phyloP scores from a whole-genome alignment of 2,797 vertebrate species.

The Channallabes apus region DNA sequence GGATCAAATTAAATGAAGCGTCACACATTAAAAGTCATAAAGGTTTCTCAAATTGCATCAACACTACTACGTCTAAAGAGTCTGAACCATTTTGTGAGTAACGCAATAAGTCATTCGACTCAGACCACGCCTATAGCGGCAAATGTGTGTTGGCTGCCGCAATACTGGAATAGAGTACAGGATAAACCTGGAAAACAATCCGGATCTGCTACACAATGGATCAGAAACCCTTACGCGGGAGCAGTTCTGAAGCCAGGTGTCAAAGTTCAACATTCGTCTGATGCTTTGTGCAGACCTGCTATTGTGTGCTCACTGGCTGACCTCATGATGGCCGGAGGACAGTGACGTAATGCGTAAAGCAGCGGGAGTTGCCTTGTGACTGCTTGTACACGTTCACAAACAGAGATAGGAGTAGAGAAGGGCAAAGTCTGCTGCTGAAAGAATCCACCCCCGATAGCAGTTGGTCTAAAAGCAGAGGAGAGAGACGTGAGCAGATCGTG shows the following conservation, averaged over 20 bases:
- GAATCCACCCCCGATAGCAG: background rate
- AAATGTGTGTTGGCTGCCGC: conserved; percentile 5
- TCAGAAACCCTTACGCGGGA: conserved; percentile 26
- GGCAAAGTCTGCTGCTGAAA: background rate
- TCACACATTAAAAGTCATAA: background rate
- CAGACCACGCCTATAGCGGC: background rate
- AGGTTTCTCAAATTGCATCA: background rate
- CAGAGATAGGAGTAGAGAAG: conserved; percentile 1
- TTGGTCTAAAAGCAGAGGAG: background rate
- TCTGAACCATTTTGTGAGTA: background rate
- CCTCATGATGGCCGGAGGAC: conserved; percentile 27
- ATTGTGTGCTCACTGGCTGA: conserved; percentile 23
- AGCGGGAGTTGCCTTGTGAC: conserved; percentile 8
- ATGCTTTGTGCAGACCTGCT: background rate
- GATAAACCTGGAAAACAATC: conserved; percentile 46
- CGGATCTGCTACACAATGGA: conserved; percentile 45
- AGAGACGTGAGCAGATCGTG: conserved; percentile 6
- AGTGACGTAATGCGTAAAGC: conserved; percentile 45
- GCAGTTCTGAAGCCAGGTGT: background rate
- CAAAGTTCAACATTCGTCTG: conserved; percentile 22
- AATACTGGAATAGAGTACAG: background rate
- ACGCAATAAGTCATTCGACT: background rate
- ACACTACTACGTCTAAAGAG: background rate
- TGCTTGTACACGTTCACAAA: conserved; percentile 4
- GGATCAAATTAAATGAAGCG: background rate